Conservation (phyloP, 64 coral and sea anemone species). For the Cladopsammia gracilis region DNA sequence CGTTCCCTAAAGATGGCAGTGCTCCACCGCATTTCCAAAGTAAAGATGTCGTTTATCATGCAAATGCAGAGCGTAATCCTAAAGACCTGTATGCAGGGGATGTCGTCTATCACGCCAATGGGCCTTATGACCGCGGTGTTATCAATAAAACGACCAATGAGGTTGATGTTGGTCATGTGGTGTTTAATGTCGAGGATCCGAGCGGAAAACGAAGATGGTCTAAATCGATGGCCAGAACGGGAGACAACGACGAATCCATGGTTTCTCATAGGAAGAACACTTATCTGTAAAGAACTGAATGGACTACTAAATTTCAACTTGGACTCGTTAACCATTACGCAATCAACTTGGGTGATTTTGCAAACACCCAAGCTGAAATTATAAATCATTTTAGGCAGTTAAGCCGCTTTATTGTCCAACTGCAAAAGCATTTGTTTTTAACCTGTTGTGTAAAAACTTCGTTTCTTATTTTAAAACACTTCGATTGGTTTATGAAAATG, state of each 20-base stretch:
- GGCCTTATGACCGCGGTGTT: neutral
- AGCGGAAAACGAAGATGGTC: conserved; percentile 12
- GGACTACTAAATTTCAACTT: too few species aligned
- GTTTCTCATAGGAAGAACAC: conserved; percentile 21
- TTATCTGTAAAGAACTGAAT: conserved; percentile 14
- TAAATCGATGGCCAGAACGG: neutral
- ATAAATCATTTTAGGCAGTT: too few species aligned
- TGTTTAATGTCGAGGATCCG: neutral
- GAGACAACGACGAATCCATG: neutral
- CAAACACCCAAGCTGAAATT: too few species aligned
- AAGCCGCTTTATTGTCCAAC: too few species aligned
- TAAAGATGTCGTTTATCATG: neutral
- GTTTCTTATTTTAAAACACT: too few species aligned
- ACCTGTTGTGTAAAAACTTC: too few species aligned
- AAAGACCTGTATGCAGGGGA: neutral
- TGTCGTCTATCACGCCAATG: neutral
- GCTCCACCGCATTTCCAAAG: neutral
- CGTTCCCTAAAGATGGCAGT: neutral
- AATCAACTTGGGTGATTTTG: too few species aligned
- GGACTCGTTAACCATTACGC: too few species aligned
- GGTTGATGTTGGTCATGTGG: neutral
- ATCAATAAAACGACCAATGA: neutral
- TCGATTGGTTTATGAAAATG: too few species aligned
- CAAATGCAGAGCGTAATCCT: too few species aligned
- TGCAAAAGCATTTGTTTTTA: too few species aligned